A percentile compares a stretch with the other conserved stretches of the same genome.
Evolutionary conservation across 2,888 invertebrate genomes (phyloP).

Genomic region (Drosophila birchii): DNA sequence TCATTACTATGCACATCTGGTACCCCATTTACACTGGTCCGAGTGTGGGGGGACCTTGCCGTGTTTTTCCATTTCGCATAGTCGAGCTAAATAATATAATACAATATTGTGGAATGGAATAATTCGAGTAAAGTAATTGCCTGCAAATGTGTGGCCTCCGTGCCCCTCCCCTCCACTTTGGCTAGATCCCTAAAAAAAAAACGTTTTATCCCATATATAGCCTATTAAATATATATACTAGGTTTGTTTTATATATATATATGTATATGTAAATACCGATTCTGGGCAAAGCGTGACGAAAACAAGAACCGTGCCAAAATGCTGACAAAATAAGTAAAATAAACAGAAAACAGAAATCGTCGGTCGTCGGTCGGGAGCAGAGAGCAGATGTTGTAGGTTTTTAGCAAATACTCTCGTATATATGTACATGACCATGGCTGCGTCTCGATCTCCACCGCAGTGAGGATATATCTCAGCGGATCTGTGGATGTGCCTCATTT

Average conservation of each 20-base stretch:
- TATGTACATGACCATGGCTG: constrained; percentile 29
- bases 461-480: constrained; percentile 14
- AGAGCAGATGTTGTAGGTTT: constrained; percentile 42
- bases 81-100: constrained; percentile 39
- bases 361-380: constrained; percentile 23
- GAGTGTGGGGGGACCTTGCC: constrained; percentile 22
- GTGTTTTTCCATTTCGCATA: constrained; percentile 47
- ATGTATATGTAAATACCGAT: constrained; percentile 20
- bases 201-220: constrained; percentile 17
- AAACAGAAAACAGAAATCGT: constrained; percentile 35
- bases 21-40: constrained; percentile 18
- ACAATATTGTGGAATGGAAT: constrained; percentile 31
- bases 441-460: constrained; percentile 11
- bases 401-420: constrained; percentile 12
- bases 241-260: constrained; percentile 4
- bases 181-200: constrained; percentile 1
- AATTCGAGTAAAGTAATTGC: constrained; percentile 45
- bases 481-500: constrained; percentile 43
- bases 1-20: constrained; percentile 39
- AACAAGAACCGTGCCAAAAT: constrained; percentile 54
- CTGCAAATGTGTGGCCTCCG: constrained; percentile 19
- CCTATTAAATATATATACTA: constrained; percentile 26
- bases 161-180: constrained; percentile 5
- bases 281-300: constrained; percentile 51
- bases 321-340: constrained; percentile 43